Base-by-base conservation (phyloP, 2,797 vertebrate species). In the Anniella stebbinsi region DNA sequence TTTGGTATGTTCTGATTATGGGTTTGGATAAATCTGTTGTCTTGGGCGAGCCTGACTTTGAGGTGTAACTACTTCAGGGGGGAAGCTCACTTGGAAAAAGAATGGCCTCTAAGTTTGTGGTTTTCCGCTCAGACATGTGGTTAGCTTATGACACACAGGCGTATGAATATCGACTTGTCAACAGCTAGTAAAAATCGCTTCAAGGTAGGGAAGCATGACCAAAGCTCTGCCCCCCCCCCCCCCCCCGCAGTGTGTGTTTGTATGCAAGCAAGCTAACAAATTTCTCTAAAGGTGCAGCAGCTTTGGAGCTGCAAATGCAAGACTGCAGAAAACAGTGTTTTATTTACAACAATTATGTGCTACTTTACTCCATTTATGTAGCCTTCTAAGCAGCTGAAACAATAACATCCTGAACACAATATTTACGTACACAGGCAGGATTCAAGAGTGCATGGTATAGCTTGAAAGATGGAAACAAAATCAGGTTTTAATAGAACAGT, bases 1-100 rank as follows among this genome's bases (percentile, higher is more conserved):
- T 97, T 97, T 97, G 97, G 95, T 97, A 97, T 97, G 97, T 97
- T 97, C 97, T 92, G 93, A 97, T 97, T 95, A 92, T 91, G 95
- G 93, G 60, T 93, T 89, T 80, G 70, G 83, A 54, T 38, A 89
- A 57, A 70, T 94, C 78, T 70, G n/a, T 69, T 70, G 91, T 86
- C 70, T 88, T 63, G 67, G 54, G 33, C 78, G 12, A 33, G 83
- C 17, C n/a, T 6, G 0, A 25, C 77, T 38, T 86, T 63, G 4
- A 63, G 10, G 18, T 9, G 23, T 1, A 36, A 21, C 51, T 21
- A 21, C 2, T 15, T 18, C n/a, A 73, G 15, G 1, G 25, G 25
- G 66, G 23, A 67, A 30, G 2, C 6, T 25, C 63, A 66, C 63
- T 30, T 28, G 66, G 23, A 21, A 63, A 63, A 63, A 63, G 15